A percentile compares a stretch with the other conserved stretches of the same genome.
These are phyloP conservation scores for Catharus bicknelli DNA, from an alignment of 2,113 vertebrate genomes.

Conservation along the genomic window DNA sequence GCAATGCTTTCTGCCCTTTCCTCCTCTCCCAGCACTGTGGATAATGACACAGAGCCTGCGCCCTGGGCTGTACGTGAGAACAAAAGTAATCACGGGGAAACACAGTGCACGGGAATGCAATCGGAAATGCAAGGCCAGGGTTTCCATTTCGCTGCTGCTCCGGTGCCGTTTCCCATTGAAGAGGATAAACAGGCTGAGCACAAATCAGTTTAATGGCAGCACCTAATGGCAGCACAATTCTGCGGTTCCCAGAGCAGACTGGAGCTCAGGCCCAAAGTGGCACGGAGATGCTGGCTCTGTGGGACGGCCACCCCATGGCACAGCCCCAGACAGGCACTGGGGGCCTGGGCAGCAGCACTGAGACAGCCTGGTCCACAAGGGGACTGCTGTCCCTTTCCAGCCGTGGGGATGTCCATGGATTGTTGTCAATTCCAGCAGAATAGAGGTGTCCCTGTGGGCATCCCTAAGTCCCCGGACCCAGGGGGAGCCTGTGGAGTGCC, in stretches of 20 bases:
- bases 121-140: neutral
- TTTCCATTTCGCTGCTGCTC: constrained; percentile 16
- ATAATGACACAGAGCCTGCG: constrained; percentile 11
- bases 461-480: accelerated
- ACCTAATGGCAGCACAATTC: neutral
- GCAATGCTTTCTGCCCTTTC: neutral
- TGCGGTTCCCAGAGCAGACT: neutral
- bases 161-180: neutral
- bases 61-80: constrained; percentile 1
- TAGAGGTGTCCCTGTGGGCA: neutral
- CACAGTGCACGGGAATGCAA: neutral
- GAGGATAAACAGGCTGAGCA: constrained; percentile 44
- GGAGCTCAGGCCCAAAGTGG: neutral
- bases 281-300: accelerated
- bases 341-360: neutral
- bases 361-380: neutral
- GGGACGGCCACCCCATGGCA: accelerated
- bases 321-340: neutral
- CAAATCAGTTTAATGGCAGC: constrained; percentile 55
- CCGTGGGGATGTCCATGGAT: neutral
- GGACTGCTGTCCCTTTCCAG: neutral
- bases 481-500: neutral
- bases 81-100: constrained; percentile 50
- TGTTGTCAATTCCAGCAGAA: neutral
- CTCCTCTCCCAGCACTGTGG: neutral